Evolutionary conservation across 2,113 vertebrate genomes (phyloP), one percentile per base, ranked within the genome.

Genomic region (Ploceus nigricollis): DNA sequence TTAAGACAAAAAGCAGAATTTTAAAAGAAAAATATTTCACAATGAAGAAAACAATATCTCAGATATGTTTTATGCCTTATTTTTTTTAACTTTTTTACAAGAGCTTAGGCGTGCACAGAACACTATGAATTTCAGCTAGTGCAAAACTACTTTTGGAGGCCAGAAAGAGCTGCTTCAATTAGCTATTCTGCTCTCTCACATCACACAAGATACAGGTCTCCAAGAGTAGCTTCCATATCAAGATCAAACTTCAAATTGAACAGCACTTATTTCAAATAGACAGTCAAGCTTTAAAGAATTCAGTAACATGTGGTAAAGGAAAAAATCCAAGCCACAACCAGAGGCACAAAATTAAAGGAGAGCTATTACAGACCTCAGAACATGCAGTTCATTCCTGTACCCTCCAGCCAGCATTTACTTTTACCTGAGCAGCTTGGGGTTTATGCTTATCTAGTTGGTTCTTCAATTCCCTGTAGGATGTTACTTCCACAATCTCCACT

Each of bases 241-340:
- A 33, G 23, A 58, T 11, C 48, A 61, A 76, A 68, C 28, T 66
- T 35, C 25, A 64, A 58, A 54, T 2, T 83, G 37, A 65, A n/a
- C 13, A 53, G 4, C 17, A 19, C 47, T 65, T 76, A 23, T 82
- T 93, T 50, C 53, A 76, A 50, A 92, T 81, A 89, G 12, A 64
- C 9, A 53, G 16, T 71, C 20, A 71, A 60, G 25, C 60, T 60
- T 68, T 48, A 63, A 82, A 63, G 39, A 82, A 70, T 50, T 78
- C 24, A 65, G 25, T n/a, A 73, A 54, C 7, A 15, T 0, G 0
- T 28, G 31, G 22, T 76, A 71, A 84, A 75, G 10, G 7, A 2
- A 35, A 44, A 35, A 33, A 23, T 3, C 53, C 17, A 58, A 68
- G 15, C 11, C 12, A 66, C 53, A 84, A 75, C 15, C 37, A 51